A percentile compares a stretch with the other conserved stretches of the same genome.
Conservation (phyloP, 2,888 invertebrate genomes). For the Sinodicranocentrus sp. region DNA sequence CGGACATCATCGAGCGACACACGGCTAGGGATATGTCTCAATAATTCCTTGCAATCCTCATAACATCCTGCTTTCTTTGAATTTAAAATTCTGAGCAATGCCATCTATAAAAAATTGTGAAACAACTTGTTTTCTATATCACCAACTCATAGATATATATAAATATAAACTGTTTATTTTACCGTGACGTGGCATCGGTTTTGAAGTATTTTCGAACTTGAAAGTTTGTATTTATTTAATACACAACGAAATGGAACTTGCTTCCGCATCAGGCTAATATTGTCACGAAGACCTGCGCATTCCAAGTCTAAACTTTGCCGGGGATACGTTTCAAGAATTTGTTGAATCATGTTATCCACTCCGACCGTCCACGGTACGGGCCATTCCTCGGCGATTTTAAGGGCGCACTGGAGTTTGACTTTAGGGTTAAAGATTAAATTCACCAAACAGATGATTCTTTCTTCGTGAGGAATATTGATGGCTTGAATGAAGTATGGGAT, state of each 20-base stretch:
- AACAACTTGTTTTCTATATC: no score
- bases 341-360: constrained; percentile 66
- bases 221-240: constrained; percentile 71
- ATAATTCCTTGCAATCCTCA: constrained; percentile 72
- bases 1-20: constrained; percentile 44
- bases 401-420: constrained; percentile 59
- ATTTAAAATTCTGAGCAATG: constrained; percentile 68
- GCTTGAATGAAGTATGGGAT: constrained; percentile 67
- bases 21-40: constrained; percentile 69
- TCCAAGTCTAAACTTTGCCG: constrained; percentile 17
- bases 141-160: no score
- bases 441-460: constrained; percentile 70
- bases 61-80: constrained; percentile 56
- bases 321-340: constrained; percentile 38
- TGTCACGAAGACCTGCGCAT: constrained; percentile 47
- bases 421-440: constrained; percentile 49
- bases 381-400: constrained; percentile 71
- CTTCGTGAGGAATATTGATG: constrained; percentile 74
- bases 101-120: constrained; percentile 67
- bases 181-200: constrained; percentile 27
- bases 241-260: constrained; percentile 75
- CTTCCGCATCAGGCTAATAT: constrained; percentile 62
- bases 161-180: no score
- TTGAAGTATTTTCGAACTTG: constrained; percentile 15
- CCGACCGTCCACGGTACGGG: constrained; percentile 74